Evolutionary conservation across 1,140 invertebrate species (phyloP), one percentile per base, ranked within the genome.

Genomic region (Drosophila sturtevanti): DNA sequence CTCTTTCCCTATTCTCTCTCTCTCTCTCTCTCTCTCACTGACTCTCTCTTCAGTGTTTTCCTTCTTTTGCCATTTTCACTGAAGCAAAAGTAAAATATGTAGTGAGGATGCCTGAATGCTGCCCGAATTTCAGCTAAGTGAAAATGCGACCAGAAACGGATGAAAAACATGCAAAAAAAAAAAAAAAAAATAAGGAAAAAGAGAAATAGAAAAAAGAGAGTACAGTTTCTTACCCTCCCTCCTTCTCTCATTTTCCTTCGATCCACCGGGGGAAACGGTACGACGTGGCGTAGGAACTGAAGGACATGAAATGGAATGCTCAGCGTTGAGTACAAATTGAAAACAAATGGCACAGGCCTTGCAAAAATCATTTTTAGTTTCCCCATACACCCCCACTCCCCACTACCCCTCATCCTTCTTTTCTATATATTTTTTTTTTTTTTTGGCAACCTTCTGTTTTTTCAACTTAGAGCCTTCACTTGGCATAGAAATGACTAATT

Each of bases 261-360:
- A 11, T 16, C 18, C 41, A 3, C 41, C 12, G 1, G 2, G 34
- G 48, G n/a, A n/a, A 51, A 56, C 59, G 56, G 55, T 54, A 44
- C 34, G 65, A 56, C 59, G 11, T 54, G 70, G 38, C n/a, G 18
- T 38, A 61, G 70, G 41, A 65, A 85, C 41, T 10, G 52, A 56
- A 34, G 54, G 27, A 75, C 74, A 82, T 86, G 79, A 77, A 77
- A 77, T 86, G 79, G 72, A 77, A 77, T 81, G 68, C 51, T 70
- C 81, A 69, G 67, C 62, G 69, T 64, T 61, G 77, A 70, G 72
- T 72, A 72, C 82, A 87, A 87, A 87, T 87, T 87, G 82, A 87
- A 87, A 87, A 89, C 82, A 89, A 87, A 89, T 87, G 82, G 82
- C 79, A 56, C 75, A 79, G 76, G 79, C 81, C 61, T 68, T 68